Evolutionary conservation across 2,113 vertebrate genomes (phyloP).

Genomic region (Mustelus asterias): DNA sequence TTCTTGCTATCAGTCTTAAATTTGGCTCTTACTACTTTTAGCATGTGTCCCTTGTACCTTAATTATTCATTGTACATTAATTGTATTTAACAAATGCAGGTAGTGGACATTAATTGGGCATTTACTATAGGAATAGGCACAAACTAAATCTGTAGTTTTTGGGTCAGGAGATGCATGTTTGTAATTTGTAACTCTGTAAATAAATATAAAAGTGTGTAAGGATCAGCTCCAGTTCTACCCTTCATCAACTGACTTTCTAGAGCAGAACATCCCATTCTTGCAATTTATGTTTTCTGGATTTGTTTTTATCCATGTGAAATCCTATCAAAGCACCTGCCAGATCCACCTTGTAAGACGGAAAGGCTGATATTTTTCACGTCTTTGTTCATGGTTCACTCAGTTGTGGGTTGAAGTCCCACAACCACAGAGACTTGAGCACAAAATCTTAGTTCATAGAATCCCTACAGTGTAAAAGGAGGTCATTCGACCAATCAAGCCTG

Average conservation of each 20-base stretch:
- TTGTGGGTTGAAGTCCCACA: too few relatives aligned
- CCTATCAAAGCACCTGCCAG: not conserved
- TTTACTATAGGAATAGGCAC: not conserved
- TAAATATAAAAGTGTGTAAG: not conserved
- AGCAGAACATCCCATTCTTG: not conserved
- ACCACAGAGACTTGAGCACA: too few relatives aligned
- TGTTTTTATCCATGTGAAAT: not conserved
- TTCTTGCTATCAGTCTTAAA: not conserved
- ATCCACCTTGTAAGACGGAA: not conserved
- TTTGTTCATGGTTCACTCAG: not conserved
- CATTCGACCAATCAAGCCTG: too few relatives aligned
- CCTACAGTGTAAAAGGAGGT: too few relatives aligned
- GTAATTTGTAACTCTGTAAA: not conserved
- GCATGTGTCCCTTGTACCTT: not conserved
- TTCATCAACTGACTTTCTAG: not conserved
- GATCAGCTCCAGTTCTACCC: not conserved
- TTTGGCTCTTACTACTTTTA: not conserved
- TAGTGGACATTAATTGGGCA: not conserved
- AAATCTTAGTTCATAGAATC: too few relatives aligned
- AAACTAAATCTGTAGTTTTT: not conserved
- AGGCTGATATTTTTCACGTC: not conserved
- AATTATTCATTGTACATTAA: not conserved
- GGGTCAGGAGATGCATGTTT: not conserved
- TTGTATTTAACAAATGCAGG: not conserved
- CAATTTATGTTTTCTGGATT: not conserved